Conservation (phyloP, 2,113 vertebrate genomes). For the Pungitius pungitius region DNA sequence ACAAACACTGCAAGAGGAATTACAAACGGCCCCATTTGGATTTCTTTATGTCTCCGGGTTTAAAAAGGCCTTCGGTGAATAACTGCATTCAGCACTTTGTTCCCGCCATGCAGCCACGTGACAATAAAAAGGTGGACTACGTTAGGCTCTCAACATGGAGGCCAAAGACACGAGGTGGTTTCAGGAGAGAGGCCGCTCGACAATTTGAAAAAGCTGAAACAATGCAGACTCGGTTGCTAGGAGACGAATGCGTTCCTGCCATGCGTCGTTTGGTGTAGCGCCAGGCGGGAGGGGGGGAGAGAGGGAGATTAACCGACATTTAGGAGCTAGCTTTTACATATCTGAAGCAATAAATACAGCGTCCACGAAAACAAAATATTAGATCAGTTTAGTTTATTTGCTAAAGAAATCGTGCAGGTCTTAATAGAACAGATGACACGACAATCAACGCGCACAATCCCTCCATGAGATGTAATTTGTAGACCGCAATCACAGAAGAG, state of each 20-base stretch:
- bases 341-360: background rate
- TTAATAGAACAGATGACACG: background rate
- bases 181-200: background rate
- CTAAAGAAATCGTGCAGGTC: background rate
- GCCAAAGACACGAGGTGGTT: conserved; percentile 5
- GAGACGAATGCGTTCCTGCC: conserved; percentile 37
- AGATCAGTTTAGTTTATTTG: background rate
- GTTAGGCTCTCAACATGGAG: conserved; percentile 9
- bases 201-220: conserved; percentile 20
- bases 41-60: too few species aligned
- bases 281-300: background rate
- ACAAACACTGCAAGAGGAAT: too few species aligned
- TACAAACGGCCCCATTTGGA: too few species aligned
- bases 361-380: background rate
- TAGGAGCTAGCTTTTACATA: conserved; percentile 2
- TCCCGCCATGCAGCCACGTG: conserved; percentile 9
- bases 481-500: background rate
- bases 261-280: background rate
- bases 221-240: conserved; percentile 59
- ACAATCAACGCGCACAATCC: background rate
- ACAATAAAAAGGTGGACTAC: conserved; percentile 12
- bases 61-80: background rate
- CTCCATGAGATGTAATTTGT: background rate
- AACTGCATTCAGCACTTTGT: background rate
- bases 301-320: conserved; percentile 20